Conservation (phyloP, 1,140 invertebrate species). For the Colletes latitarsis region DNA sequence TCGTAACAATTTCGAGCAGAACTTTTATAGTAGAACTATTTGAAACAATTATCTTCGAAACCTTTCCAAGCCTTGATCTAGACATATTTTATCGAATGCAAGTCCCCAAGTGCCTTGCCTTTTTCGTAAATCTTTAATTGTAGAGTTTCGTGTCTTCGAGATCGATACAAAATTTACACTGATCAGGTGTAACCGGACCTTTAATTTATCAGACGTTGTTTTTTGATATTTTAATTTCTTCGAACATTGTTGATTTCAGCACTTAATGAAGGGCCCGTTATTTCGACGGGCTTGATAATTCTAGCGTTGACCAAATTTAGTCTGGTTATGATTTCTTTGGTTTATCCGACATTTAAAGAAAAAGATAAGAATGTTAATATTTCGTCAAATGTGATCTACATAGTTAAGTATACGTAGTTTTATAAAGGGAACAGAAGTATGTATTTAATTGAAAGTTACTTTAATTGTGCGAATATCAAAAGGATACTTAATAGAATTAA, state of each 20-base stretch:
- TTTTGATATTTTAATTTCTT: background rate
- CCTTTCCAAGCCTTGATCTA: background rate
- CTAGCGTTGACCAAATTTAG: background rate
- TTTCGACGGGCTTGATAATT: too few relatives aligned
- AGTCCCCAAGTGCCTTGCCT: constrained; percentile 22
- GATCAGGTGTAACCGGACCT: background rate
- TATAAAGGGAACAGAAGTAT: constrained; percentile 38
- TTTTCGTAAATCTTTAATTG: background rate
- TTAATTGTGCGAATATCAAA: constrained; percentile 28
- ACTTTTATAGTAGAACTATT: too few relatives aligned
- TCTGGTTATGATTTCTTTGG: background rate
- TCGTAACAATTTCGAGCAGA: too few relatives aligned
- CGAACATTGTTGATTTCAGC: background rate
- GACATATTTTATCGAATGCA: background rate
- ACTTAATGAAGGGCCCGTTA: background rate
- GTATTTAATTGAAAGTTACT: constrained; percentile 26
- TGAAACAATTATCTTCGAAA: too few relatives aligned
- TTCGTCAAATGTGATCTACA: constrained; percentile 24
- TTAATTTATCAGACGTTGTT: background rate
- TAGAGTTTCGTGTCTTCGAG: background rate
- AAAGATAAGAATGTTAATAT: background rate
- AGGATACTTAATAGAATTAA: background rate
- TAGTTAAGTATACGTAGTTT: constrained; percentile 34
- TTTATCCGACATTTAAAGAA: too few relatives aligned
- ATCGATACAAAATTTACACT: background rate